phyloP scores from a whole-genome alignment of 92 coral and sea anemone genomes.

The Meandrina meandrites region DNA sequence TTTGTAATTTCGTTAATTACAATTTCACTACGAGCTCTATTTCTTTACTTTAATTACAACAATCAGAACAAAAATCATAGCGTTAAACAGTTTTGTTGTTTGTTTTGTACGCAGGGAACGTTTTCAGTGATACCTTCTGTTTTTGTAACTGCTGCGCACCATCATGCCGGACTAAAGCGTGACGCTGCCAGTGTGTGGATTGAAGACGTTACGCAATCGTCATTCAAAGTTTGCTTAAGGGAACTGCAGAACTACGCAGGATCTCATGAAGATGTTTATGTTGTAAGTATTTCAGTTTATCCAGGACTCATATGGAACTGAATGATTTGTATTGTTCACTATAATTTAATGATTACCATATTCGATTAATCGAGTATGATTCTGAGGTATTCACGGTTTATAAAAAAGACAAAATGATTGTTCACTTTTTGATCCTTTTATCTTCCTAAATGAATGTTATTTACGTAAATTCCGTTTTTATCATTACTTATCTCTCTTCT shows the following conservation, averaged over 20 bases:
- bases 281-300: constrained; percentile 23
- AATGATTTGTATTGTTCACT: not conserved
- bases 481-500: too few species aligned
- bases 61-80: too few species aligned
- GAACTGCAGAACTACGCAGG: constrained; percentile 68
- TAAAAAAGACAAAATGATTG: too few species aligned
- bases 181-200: constrained; percentile 64
- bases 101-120: not conserved
- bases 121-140: constrained; percentile 39
- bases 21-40: too few species aligned
- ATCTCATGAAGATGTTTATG: constrained; percentile 46
- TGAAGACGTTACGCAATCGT: constrained; percentile 52
- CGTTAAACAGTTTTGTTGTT: not conserved
- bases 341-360: too few species aligned
- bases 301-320: not conserved
- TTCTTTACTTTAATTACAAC: too few species aligned
- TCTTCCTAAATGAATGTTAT: not conserved
- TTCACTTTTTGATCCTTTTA: not conserved
- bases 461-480: not conserved
- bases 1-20: too few species aligned
- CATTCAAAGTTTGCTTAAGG: constrained; percentile 64
- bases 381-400: too few species aligned
- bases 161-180: constrained; percentile 46
- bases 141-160: constrained; percentile 54
- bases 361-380: too few species aligned